These are phyloP conservation scores for Spisula subtruncata DNA, from an alignment of 2,888 invertebrate species.

Conservation along the genomic window DNA sequence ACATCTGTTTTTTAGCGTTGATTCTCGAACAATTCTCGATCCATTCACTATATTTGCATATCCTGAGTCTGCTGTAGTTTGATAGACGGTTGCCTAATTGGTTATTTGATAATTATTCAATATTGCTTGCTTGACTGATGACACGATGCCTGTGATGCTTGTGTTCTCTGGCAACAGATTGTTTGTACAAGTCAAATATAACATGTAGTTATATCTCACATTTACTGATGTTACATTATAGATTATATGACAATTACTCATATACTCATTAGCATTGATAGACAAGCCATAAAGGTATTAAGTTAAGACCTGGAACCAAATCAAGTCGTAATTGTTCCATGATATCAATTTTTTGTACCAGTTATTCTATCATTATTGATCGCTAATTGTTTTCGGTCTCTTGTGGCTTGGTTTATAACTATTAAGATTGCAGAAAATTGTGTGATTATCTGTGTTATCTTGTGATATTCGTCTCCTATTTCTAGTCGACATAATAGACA, in stretches of 20 bases:
- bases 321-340: not conserved
- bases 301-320: constrained; percentile 2
- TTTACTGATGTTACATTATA: not conserved
- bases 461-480: not conserved
- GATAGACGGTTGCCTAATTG: constrained; percentile 29
- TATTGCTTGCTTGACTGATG: constrained; percentile 43
- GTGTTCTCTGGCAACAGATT: constrained; percentile 7
- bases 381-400: constrained; percentile 13
- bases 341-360: not conserved
- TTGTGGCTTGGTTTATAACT: constrained; percentile 17
- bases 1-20: not conserved
- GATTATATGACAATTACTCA: constrained; percentile 7
- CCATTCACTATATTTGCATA: constrained; percentile 6
- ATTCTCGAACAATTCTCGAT: too few relatives aligned
- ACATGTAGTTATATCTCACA: constrained; percentile 5
- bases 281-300: not conserved
- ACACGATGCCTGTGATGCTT: not conserved
- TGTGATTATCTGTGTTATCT: not conserved
- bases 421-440: constrained; percentile 12
- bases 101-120: constrained; percentile 50
- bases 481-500: not conserved
- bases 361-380: constrained; percentile 7
- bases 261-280: constrained; percentile 21
- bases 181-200: constrained; percentile 20
- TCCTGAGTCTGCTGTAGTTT: constrained; percentile 17